phyloP scores from a whole-genome alignment of 53 echinoderm and acorn worm species.

The Pentamera pediparva region DNA sequence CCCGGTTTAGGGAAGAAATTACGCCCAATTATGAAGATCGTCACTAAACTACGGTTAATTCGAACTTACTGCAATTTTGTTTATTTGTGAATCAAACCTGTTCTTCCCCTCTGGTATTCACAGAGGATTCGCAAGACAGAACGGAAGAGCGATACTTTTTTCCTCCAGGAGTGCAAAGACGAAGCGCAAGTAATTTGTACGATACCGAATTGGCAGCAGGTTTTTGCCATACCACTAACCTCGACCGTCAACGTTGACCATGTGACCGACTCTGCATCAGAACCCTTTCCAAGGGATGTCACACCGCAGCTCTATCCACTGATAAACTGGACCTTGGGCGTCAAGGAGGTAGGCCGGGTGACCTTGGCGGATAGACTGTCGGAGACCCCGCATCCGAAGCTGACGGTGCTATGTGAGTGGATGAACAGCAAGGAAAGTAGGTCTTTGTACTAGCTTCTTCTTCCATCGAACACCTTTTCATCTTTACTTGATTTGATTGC shows the following conservation, averaged over 20 bases:
- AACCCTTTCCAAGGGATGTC: too few species aligned
- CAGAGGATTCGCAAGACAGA: conserved; percentile 14
- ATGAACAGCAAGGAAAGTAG: conserved; percentile 13
- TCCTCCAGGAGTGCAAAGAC: background rate
- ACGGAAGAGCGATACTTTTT: background rate
- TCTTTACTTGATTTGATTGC: too few species aligned
- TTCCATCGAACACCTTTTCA: too few species aligned
- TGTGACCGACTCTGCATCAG: background rate
- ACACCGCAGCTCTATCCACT: background rate
- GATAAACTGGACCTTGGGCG: background rate
- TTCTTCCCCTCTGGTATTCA: too few species aligned
- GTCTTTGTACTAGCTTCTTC: too few species aligned
- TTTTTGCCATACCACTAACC: background rate
- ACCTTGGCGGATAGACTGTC: background rate
- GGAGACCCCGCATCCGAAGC: background rate
- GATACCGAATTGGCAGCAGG: background rate
- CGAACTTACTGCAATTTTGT: too few species aligned
- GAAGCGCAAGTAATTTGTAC: conserved; percentile 12
- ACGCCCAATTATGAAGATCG: too few species aligned
- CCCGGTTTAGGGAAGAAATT: too few species aligned
- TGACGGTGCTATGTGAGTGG: background rate
- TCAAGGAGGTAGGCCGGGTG: background rate
- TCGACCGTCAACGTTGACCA: background rate
- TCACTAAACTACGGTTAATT: too few species aligned
- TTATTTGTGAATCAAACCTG: too few species aligned